These are phyloP conservation scores for Arnoldichthys spilopterus DNA, from an alignment of 2,797 vertebrate genomes.

Conservation along the genomic window DNA sequence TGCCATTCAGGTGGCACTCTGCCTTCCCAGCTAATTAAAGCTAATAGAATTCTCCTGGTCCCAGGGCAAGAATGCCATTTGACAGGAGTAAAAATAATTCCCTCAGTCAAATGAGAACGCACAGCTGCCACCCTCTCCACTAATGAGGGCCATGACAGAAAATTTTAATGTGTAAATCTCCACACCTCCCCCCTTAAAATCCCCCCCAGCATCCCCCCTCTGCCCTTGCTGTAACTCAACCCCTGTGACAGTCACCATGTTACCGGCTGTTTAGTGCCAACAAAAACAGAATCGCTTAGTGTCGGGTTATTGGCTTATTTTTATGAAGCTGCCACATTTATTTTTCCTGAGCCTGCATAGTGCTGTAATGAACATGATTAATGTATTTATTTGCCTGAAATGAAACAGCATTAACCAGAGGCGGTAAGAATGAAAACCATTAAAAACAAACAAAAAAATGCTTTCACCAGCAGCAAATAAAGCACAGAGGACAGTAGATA, in stretches of 20 bases:
- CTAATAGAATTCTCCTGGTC: slow-evolving; percentile 50
- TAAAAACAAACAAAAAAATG: slow-evolving; percentile 23
- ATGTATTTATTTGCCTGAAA: slow-evolving; percentile 48
- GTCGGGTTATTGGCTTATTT: slow-evolving; percentile 37
- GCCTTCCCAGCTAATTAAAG: slow-evolving; percentile 54
- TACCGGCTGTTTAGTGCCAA: slow-evolving; percentile 25
- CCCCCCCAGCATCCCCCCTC: slow-evolving; percentile 27
- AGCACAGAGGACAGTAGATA: slow-evolving; percentile 2
- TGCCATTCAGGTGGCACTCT: slow-evolving; percentile 47
- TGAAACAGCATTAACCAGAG: slow-evolving; percentile 47
- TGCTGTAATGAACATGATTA: slow-evolving; percentile 50
- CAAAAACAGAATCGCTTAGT: slow-evolving; percentile 30
- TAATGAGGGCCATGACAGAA: slow-evolving; percentile 42
- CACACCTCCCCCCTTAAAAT: slow-evolving; percentile 23
- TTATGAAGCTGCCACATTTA: slow-evolving; percentile 35
- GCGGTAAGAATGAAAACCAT: slow-evolving; percentile 52
- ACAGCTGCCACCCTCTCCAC: slow-evolving; percentile 23
- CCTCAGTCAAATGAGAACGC: slow-evolving; percentile 41
- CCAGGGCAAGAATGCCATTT: slow-evolving; percentile 48
- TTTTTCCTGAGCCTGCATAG: slow-evolving; percentile 45
- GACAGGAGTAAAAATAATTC: slow-evolving; percentile 55
- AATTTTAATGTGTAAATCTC: slow-evolving; percentile 50
- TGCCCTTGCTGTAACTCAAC: slow-evolving; percentile 34
- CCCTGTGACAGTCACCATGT: slow-evolving; percentile 23
- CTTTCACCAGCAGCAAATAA: slow-evolving; percentile 22